Conservation (phyloP, 2,888 invertebrate species). For the Parasteatoda lunata region DNA sequence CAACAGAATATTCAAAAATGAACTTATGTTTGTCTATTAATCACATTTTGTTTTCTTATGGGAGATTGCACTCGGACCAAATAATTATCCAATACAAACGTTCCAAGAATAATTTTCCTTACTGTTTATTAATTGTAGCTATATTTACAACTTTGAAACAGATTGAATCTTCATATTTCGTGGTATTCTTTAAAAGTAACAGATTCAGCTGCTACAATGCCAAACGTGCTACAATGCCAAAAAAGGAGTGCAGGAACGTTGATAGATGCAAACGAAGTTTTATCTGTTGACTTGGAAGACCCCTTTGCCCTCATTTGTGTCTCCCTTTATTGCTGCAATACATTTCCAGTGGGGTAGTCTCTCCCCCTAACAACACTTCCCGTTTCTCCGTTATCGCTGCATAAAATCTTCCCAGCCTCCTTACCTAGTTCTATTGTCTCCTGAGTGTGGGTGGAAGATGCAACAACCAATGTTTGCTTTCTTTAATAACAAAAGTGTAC, state of each 20-base stretch:
- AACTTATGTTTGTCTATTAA: too few relatives aligned
- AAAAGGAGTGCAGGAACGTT: background rate
- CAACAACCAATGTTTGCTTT: background rate
- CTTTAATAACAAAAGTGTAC: too few relatives aligned
- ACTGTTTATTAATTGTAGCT: too few relatives aligned
- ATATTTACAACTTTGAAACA: too few relatives aligned
- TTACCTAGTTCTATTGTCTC: constrained; percentile 3
- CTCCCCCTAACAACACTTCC: background rate
- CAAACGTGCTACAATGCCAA: constrained; percentile 4
- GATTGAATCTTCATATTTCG: too few relatives aligned
- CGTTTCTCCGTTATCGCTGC: background rate
- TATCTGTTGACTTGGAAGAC: constrained; percentile 10
- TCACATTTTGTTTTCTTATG: too few relatives aligned
- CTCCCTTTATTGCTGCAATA: constrained; percentile 52
- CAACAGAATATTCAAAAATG: too few relatives aligned
- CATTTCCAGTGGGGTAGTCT: constrained; percentile 17
- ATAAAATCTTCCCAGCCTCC: constrained; percentile 15
- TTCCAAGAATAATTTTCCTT: too few relatives aligned
- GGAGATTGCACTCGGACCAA: too few relatives aligned
- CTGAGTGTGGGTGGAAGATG: background rate
- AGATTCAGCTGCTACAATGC: too few relatives aligned
- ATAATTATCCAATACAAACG: too few relatives aligned
- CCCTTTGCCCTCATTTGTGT: constrained; percentile 1
- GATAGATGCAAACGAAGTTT: constrained; percentile 19
- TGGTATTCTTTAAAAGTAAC: too few relatives aligned